Conservation (phyloP, 2,888 invertebrate genomes). For the Aleiodes leptofemur region DNA sequence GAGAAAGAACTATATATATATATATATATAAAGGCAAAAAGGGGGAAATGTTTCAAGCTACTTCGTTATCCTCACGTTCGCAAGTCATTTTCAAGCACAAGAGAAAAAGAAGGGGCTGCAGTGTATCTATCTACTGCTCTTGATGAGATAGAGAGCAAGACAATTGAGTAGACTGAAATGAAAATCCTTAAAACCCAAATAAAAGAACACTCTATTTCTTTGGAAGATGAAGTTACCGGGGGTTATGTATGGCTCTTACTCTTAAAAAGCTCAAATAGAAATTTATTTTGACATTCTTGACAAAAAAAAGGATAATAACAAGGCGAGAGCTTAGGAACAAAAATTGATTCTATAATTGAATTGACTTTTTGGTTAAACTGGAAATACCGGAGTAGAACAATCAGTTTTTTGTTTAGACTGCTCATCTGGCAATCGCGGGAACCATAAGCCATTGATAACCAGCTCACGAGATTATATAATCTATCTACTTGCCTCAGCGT, state of each 20-base stretch:
- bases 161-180: constrained; percentile 30
- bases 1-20: background rate
- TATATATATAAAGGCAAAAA: too few relatives aligned
- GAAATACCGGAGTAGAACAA: constrained; percentile 6
- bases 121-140: background rate
- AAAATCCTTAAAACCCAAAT: constrained; percentile 32
- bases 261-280: too few relatives aligned
- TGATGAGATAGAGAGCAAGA: constrained; percentile 21
- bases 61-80: constrained; percentile 38
- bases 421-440: constrained; percentile 59
- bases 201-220: background rate
- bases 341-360: background rate
- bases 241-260: too few relatives aligned
- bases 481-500: constrained; percentile 18
- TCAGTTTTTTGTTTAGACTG: constrained; percentile 53
- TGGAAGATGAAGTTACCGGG: too few relatives aligned
- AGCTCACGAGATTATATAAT: constrained; percentile 21
- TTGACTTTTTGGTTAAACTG: constrained; percentile 4
- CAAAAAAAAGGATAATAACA: background rate
- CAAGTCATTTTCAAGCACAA: constrained; percentile 34
- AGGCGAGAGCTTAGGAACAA: constrained; percentile 25
- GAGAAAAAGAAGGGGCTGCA: constrained; percentile 10
- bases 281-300: too few relatives aligned
- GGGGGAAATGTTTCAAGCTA: constrained; percentile 19
- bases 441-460: constrained; percentile 48